Percentiles rank a stretch among this genome's conserved stretches.
These are phyloP conservation scores for Nephrocerus scutellatus DNA, from an alignment of 2,888 invertebrate genomes.

Conservation along the genomic window DNA sequence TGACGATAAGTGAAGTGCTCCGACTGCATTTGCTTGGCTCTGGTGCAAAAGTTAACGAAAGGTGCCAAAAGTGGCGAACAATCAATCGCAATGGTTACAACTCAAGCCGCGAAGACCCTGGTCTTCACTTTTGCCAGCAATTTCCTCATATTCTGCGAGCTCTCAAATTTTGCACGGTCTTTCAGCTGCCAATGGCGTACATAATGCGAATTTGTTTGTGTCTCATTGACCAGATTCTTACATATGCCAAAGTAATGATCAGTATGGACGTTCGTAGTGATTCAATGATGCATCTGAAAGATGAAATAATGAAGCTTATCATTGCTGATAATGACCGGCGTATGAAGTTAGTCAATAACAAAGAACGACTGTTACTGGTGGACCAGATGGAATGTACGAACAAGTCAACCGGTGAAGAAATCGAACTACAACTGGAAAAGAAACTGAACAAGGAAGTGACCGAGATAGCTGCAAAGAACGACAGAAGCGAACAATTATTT, in stretches of 20 bases:
- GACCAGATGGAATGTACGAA: constrained; percentile 48
- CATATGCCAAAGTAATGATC: constrained; percentile 77
- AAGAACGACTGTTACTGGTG: constrained; percentile 51
- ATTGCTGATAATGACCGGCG: constrained; percentile 54
- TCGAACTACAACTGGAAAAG: constrained; percentile 51
- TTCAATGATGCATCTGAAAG: constrained; percentile 58
- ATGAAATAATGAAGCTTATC: constrained; percentile 61
- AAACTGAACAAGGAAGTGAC: constrained; percentile 44
- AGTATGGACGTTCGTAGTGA: constrained; percentile 78
- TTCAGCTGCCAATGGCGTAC: constrained; percentile 62
- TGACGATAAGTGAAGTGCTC: constrained; percentile 85
- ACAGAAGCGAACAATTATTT: constrained; percentile 35
- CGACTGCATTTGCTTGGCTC: constrained; percentile 68
- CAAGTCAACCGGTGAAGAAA: constrained; percentile 52
- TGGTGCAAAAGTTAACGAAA: constrained; percentile 61
- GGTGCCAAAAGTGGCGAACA: constrained; percentile 66
- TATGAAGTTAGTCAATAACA: constrained; percentile 51
- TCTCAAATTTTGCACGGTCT: constrained; percentile 62
- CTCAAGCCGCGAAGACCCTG: constrained; percentile 84
- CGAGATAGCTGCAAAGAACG: constrained; percentile 32
- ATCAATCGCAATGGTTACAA: constrained; percentile 76
- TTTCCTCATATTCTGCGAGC: constrained; percentile 65
- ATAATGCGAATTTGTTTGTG: constrained; percentile 59
- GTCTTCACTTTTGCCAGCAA: constrained; percentile 63
- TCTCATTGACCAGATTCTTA: constrained; percentile 80